phyloP scores from a whole-genome alignment of 2,113 vertebrate species.

The Pimephales promelas region DNA sequence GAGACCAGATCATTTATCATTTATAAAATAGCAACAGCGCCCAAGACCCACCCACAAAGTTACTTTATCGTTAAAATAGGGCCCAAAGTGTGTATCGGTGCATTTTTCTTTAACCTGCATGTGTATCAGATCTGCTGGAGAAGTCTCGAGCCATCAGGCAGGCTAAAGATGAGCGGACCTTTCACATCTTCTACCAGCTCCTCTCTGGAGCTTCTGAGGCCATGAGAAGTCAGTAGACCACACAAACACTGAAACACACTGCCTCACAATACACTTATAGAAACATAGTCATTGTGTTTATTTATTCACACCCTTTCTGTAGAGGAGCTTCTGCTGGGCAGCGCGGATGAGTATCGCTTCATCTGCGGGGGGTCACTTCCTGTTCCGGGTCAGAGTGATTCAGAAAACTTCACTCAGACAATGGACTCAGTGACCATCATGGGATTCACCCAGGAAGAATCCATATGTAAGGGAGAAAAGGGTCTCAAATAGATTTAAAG shows the following conservation, averaged over 20 bases:
- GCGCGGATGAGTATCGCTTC: slow-evolving; percentile 83
- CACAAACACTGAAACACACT: background rate
- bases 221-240: slow-evolving; percentile 72
- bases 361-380: slow-evolving; percentile 82
- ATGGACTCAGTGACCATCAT: slow-evolving; percentile 90
- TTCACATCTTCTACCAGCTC: slow-evolving; percentile 91
- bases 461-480: slow-evolving; percentile 75
- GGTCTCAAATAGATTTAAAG: background rate
- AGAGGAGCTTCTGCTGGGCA: slow-evolving; percentile 85
- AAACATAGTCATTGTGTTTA: background rate
- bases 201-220: slow-evolving; percentile 81
- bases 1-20: too few species aligned
- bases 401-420: slow-evolving; percentile 89
- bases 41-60: too few species aligned
- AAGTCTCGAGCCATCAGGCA: slow-evolving; percentile 89
- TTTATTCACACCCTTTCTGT: background rate
- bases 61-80: too few species aligned
- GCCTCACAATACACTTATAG: background rate
- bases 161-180: slow-evolving; percentile 89
- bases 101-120: slow-evolving; percentile 66
- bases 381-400: slow-evolving; percentile 83
- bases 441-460: slow-evolving; percentile 86
- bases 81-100: background rate
- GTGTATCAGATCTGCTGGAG: slow-evolving; percentile 84
- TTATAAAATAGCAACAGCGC: too few species aligned